Conservation (phyloP, 2,113 vertebrate species). For the Phrynocephalus versicolor region DNA sequence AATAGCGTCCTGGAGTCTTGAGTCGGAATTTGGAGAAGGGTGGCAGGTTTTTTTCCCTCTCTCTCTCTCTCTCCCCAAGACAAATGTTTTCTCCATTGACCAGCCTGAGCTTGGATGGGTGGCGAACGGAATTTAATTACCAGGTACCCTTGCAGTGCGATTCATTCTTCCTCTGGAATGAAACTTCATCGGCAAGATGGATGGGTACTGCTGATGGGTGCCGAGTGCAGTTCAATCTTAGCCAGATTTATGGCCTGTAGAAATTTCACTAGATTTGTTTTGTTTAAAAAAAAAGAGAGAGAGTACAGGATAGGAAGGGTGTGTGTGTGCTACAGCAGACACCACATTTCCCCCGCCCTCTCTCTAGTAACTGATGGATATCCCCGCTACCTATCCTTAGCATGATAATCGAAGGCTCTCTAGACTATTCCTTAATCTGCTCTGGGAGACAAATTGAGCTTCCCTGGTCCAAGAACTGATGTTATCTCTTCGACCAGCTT, state of each 20-base stretch:
- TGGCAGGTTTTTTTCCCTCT: too few relatives aligned
- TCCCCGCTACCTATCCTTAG: background rate
- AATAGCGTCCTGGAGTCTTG: conserved; percentile 21
- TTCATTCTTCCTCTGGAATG: conserved; percentile 43
- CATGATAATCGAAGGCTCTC: background rate
- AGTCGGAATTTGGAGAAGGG: conserved; percentile 26
- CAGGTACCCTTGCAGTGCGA: conserved; percentile 31
- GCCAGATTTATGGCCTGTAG: conserved; percentile 37
- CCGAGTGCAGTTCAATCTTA: conserved; percentile 47
- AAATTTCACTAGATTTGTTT: conserved; percentile 37
- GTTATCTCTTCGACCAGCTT: background rate
- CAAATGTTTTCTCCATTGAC: conserved; percentile 58
- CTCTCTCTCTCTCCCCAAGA: too few relatives aligned
- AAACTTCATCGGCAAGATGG: conserved; percentile 46
- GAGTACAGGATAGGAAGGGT: background rate
- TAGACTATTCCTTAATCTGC: background rate
- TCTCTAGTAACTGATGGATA: background rate
- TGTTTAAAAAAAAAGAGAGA: conserved; percentile 12
- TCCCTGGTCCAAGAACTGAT: background rate
- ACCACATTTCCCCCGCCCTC: background rate
- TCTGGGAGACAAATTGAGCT: background rate
- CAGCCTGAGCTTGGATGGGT: conserved; percentile 34
- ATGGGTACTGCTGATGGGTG: conserved; percentile 26
- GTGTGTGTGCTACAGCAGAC: too few relatives aligned
- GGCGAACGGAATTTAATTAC: conserved; percentile 57